Evolutionary conservation across 2,888 invertebrate species (phyloP), one percentile per base, ranked within the genome.

Genomic region (Athalia cordata): DNA sequence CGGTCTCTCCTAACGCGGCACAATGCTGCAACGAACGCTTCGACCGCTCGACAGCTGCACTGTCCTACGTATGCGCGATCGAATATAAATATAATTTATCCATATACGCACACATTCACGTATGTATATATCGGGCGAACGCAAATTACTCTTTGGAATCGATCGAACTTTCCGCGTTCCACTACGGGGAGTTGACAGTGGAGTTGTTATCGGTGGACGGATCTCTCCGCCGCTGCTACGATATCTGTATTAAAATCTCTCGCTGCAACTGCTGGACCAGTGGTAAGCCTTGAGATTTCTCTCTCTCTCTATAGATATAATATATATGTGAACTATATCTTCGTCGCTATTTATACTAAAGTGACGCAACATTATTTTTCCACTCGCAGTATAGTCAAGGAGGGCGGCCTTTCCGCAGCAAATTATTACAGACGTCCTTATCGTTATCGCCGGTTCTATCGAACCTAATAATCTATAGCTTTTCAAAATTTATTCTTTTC

Each of bases 211-310:
- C 72, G 45, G 45, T 59, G 5, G 47, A 59, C 47, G 57, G 59
- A 47, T 72, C 72, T 72, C 59, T 52, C 52, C 72, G 13, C 47
- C 47, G n/a, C 72, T 47, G 52, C 59, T 59, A 59, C 59, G 72
- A 72, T 72, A 72, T 72, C 72, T 72, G 72, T 72, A 72, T 72
- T 72, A 72, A 72, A 72, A 72, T 72, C 72, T 72, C 72, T n/a
- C 57, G n/a, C 72, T 72, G 72, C 72, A 72, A 72, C 72, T 72
- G 72, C 72, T 72, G 68, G 68, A 43, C 59, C 72, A 57, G 15
- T 57, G 45, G 15, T 72, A 59, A 59, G 47, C 57, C 72, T 59
- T 72, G 72, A 72, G 72, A 72, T 72, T 72, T 59, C 72, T 72
- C 72, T 72, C 72, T 47, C 59, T 29, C 29, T 29, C 29, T 29